phyloP scores from a whole-genome alignment of 2,797 vertebrate genomes.

The Fringilla coelebs region DNA sequence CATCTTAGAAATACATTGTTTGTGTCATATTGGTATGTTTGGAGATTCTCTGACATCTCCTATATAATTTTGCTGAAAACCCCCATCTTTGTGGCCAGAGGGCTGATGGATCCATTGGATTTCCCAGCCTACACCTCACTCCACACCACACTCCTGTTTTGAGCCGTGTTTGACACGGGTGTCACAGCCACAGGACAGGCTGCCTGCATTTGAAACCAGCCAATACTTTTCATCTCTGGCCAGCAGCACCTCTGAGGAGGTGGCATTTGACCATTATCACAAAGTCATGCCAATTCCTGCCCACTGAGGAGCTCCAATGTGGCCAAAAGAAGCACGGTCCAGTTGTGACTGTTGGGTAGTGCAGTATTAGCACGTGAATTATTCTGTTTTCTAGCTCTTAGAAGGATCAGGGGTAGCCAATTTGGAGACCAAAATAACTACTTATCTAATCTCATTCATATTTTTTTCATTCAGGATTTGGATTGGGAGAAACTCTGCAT shows the following conservation, averaged over 20 bases:
- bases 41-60: not conserved
- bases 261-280: not conserved
- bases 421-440: not conserved
- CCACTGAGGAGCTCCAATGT: not conserved
- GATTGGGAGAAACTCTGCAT: not conserved
- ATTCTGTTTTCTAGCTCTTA: not conserved
- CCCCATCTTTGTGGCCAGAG: not conserved
- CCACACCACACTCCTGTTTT: accelerated
- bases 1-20: not conserved
- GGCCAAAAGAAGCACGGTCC: not conserved
- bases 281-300: not conserved
- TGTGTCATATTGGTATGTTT: not conserved
- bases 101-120: not conserved
- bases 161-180: not conserved
- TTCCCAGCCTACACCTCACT: not conserved
- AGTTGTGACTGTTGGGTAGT: not conserved
- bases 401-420: not conserved
- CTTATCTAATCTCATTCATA: not conserved
- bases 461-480: not conserved
- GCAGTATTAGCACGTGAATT: not conserved
- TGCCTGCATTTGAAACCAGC: not conserved
- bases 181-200: not conserved
- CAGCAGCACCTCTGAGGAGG: not conserved
- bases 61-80: not conserved
- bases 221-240: not conserved